A percentile compares a stretch with the other conserved stretches of the same genome.
phyloP scores from a whole-genome alignment of 2,797 vertebrate species.

The Pogoniulus pusillus region DNA sequence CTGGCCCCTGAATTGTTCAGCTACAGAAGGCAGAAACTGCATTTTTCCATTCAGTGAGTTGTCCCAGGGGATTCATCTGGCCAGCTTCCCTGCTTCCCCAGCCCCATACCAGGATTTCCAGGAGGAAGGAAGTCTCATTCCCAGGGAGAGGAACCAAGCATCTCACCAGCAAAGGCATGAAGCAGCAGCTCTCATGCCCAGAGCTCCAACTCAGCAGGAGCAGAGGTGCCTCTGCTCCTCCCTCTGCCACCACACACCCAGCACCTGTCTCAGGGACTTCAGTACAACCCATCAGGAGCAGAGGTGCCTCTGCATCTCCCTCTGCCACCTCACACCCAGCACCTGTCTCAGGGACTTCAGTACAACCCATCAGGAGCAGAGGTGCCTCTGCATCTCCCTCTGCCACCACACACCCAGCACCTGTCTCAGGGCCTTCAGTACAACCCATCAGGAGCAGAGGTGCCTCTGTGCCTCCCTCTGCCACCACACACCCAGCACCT shows the following conservation, averaged over 20 bases:
- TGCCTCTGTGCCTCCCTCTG: neutral
- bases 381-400: neutral
- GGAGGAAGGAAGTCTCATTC: conserved; percentile 33
- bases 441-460: rapidly evolving
- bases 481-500: rapidly evolving
- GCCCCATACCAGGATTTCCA: neutral
- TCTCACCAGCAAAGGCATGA: rapidly evolving
- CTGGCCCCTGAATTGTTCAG: neutral
- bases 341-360: neutral
- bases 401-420: rapidly evolving
- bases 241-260: rapidly evolving
- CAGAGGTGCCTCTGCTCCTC: neutral
- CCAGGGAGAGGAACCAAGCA: neutral
- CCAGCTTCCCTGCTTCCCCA: neutral
- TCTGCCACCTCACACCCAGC: rapidly evolving
- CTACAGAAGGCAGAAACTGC: neutral
- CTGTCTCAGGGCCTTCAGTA: neutral
- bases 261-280: rapidly evolving
- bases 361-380: neutral
- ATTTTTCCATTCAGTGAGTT: neutral
- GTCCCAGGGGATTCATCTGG: neutral
- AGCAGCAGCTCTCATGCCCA: rapidly evolving
- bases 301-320: neutral
- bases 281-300: neutral
- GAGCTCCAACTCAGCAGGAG: rapidly evolving